A percentile compares a stretch with the other conserved stretches of the same genome.
These are phyloP conservation scores for Falco berigora DNA, from an alignment of 2,797 vertebrate species.

Conservation along the genomic window DNA sequence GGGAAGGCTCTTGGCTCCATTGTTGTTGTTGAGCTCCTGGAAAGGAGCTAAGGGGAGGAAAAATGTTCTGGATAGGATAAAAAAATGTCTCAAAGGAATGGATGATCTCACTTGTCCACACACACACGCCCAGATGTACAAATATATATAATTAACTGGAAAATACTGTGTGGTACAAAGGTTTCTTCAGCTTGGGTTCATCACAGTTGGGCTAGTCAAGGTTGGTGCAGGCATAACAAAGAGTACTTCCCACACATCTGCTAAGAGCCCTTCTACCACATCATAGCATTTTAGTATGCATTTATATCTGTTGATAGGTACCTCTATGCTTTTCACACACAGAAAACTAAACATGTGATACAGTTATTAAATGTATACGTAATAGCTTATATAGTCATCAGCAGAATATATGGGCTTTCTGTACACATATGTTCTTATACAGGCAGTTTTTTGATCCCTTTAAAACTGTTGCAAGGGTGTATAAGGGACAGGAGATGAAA, in stretches of 20 bases:
- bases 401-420: background rate
- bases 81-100: constrained; percentile 39
- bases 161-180: constrained; percentile 43
- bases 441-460: background rate
- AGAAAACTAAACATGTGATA: background rate
- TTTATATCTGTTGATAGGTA: constrained; percentile 26
- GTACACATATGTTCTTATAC: background rate
- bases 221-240: constrained; percentile 23
- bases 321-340: background rate
- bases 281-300: background rate
- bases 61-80: constrained; percentile 15
- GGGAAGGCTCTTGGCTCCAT: constrained; percentile 11
- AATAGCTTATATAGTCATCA: background rate
- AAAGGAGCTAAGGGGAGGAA: constrained; percentile 2
- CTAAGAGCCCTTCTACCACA: constrained; percentile 37
- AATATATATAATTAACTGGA: constrained; percentile 60
- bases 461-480: background rate
- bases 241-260: constrained; percentile 31
- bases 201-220: background rate
- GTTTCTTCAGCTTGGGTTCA: constrained; percentile 26
- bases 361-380: background rate
- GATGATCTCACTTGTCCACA: constrained; percentile 62
- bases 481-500: background rate
- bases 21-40: constrained; percentile 28
- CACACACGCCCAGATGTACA: constrained; percentile 33